Evolutionary conservation across 2,113 vertebrate genomes (phyloP).

Genomic region (Sporophila hypoxantha): DNA sequence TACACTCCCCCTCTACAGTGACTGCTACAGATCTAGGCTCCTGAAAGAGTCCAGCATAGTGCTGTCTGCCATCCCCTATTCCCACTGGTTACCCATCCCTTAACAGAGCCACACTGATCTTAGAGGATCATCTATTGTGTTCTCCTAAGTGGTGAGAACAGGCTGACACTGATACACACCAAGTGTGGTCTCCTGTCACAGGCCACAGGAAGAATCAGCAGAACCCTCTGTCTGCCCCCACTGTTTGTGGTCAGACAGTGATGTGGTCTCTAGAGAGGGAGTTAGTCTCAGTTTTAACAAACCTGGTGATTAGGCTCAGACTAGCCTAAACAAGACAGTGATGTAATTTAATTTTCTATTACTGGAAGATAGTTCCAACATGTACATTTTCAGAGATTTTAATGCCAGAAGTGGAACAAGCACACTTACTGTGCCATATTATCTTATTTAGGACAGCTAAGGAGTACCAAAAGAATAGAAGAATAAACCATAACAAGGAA

Average conservation of each 20-base stretch:
- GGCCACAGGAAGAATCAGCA: neutral
- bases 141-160: neutral
- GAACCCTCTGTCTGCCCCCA: neutral
- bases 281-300: neutral
- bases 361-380: neutral
- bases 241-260: neutral
- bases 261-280: neutral
- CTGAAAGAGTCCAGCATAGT: accelerated
- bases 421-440: neutral
- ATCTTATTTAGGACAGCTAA: neutral
- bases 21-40: neutral
- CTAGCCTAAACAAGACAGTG: neutral
- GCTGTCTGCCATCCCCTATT: accelerated
- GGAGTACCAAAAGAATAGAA: neutral
- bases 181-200: neutral
- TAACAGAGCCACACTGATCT: accelerated
- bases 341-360: neutral
- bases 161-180: neutral
- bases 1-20: accelerated
- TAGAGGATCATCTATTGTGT: neutral
- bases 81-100: neutral
- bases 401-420: neutral
- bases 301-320: neutral
- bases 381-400: neutral
- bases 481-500: neutral